Percentiles rank a stretch among this genome's conserved stretches.
Conservation (phyloP, 2,888 invertebrate genomes). For the Smittia aterrima region DNA sequence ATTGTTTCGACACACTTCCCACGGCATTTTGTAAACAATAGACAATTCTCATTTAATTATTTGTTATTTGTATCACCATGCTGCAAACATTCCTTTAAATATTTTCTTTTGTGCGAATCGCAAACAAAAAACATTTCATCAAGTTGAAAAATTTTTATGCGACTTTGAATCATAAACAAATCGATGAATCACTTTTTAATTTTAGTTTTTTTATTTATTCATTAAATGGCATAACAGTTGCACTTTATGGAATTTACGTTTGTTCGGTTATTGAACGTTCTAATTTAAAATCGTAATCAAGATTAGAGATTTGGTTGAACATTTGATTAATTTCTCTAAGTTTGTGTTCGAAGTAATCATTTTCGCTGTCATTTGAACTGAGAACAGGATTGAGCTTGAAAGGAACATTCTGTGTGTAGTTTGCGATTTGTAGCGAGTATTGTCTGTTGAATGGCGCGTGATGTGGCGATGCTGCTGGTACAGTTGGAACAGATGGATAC, state of each 20-base stretch:
- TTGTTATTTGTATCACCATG: no score
- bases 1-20: no score
- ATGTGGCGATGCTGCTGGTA: background rate
- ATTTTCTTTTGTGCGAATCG: no score
- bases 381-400: slow-evolving; percentile 26
- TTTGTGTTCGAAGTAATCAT: slow-evolving; percentile 2
- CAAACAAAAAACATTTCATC: no score
- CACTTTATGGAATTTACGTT: background rate
- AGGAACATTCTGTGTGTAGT: slow-evolving; percentile 27
- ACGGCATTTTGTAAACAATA: no score
- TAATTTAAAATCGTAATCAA: background rate
- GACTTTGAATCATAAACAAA: no score
- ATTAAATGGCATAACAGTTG: slow-evolving; percentile 5
- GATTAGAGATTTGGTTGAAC: background rate
- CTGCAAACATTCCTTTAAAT: no score
- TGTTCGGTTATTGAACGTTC: background rate
- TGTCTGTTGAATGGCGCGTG: background rate
- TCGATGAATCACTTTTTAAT: no score
- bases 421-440: slow-evolving; percentile 13
- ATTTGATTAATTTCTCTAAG: slow-evolving; percentile 9
- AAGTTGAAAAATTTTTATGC: no score
- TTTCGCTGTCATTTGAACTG: background rate
- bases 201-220: slow-evolving; percentile 1
- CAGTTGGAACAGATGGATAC: background rate
- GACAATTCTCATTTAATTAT: no score